Evolutionary conservation across 1,140 invertebrate genomes (phyloP).

Genomic region (Triops cancriformis): DNA sequence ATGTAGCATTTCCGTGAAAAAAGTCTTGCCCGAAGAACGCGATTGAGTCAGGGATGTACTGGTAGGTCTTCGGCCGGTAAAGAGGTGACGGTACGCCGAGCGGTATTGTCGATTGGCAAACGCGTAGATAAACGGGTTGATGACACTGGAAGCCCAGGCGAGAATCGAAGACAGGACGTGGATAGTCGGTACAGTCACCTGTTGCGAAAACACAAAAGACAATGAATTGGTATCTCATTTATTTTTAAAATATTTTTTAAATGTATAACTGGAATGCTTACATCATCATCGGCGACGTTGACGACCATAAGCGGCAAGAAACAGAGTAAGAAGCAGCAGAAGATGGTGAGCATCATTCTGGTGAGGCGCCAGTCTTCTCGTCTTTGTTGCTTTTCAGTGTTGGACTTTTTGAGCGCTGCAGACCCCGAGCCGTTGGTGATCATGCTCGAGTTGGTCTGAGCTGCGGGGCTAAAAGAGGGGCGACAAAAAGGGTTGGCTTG

Average conservation of each 20-base stretch:
- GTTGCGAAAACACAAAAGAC: constrained; percentile 24
- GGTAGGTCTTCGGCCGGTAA: constrained; percentile 35
- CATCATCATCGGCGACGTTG: constrained; percentile 68
- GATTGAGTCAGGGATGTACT: constrained; percentile 33
- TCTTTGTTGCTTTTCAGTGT: constrained; percentile 27
- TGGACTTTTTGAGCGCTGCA: constrained; percentile 18
- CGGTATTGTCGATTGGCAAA: constrained; percentile 73
- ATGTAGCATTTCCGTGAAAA: constrained; percentile 37
- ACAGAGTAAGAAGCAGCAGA: constrained; percentile 70
- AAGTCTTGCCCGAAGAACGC: constrained; percentile 36
- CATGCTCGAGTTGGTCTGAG: constrained; percentile 16
- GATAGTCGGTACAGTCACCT: constrained; percentile 53
- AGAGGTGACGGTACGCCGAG: constrained; percentile 59
- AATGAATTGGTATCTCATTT: not conserved
- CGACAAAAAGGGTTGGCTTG: not conserved
- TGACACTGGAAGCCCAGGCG: constrained; percentile 74
- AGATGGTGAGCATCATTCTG: constrained; percentile 73
- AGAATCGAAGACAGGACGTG: constrained; percentile 71
- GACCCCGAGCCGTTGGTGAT: constrained; percentile 12
- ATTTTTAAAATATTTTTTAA: not conserved
- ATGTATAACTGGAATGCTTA: constrained; percentile 23
- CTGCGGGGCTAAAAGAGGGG: not conserved
- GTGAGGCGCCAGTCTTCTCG: constrained; percentile 69
- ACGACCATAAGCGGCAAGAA: constrained; percentile 77
- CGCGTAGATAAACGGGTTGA: constrained; percentile 80